These are phyloP conservation scores for Anoplius nigerrimus DNA, from an alignment of 2,888 invertebrate genomes.

Conservation along the genomic window DNA sequence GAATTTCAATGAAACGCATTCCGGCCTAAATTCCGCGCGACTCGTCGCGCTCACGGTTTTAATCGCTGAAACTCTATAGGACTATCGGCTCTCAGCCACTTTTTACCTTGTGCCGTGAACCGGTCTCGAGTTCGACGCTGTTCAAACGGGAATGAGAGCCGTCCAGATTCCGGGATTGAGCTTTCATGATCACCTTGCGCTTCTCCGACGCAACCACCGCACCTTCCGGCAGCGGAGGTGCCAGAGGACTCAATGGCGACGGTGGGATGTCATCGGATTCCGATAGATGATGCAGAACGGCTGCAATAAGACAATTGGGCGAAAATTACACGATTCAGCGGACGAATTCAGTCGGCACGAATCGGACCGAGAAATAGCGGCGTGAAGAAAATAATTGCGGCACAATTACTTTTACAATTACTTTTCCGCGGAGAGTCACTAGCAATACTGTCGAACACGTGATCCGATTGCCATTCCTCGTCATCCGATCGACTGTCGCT, in stretches of 20 bases:
- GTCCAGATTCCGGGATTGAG: slow-evolving; percentile 69
- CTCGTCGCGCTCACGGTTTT: background rate
- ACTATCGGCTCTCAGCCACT: too few species aligned
- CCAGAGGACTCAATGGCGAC: slow-evolving; percentile 61
- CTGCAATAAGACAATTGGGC: slow-evolving; percentile 4
- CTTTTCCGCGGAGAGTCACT: slow-evolving; percentile 47
- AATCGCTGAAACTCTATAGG: background rate
- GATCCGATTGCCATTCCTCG: slow-evolving; percentile 60
- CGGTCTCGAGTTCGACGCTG: slow-evolving; percentile 80
- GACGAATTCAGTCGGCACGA: background rate
- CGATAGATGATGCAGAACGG: slow-evolving; percentile 61
- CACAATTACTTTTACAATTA: slow-evolving; percentile 10
- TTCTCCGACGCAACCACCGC: slow-evolving; percentile 74
- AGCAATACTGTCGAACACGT: slow-evolving; percentile 43
- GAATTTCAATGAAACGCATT: background rate
- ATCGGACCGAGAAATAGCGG: background rate
- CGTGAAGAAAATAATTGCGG: background rate
- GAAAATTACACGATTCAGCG: background rate
- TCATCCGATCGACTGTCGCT: slow-evolving; percentile 53
- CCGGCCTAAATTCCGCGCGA: background rate
- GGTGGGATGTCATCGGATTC: slow-evolving; percentile 64
- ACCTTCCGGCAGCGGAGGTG: slow-evolving; percentile 68
- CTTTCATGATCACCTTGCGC: slow-evolving; percentile 77
- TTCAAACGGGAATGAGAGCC: slow-evolving; percentile 82
- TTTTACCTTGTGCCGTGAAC: slow-evolving; percentile 56